Conservation (phyloP, 2,113 vertebrate species). For the Ageneiosus marmoratus region DNA sequence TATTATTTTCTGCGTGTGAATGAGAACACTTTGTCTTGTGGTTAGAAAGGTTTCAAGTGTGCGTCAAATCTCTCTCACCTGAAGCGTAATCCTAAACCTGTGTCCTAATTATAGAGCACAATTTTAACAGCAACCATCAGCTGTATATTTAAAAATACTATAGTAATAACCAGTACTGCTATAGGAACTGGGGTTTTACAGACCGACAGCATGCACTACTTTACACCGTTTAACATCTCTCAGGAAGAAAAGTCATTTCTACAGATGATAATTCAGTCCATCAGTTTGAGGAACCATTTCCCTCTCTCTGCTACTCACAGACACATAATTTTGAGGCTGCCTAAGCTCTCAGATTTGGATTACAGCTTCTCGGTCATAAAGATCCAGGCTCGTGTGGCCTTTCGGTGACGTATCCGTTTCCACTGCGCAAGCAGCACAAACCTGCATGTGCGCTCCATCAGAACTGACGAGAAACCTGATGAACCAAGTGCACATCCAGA, state of each 20-base stretch:
- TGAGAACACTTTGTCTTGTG: not conserved
- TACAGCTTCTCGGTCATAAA: conserved; percentile 22
- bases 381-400: not conserved
- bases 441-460: not conserved
- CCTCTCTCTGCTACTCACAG: not conserved
- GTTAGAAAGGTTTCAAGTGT: not conserved
- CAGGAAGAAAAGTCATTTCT: not conserved
- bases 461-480: not conserved
- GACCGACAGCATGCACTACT: not conserved
- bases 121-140: not conserved
- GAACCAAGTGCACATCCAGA: not conserved
- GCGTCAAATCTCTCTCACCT: not conserved
- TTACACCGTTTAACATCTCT: not conserved
- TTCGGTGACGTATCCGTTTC: conserved; percentile 19
- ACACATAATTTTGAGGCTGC: not conserved
- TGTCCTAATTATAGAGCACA: not conserved
- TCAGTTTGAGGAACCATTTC: not conserved
- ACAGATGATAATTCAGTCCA: not conserved
- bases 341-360: conserved; percentile 19
- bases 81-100: not conserved
- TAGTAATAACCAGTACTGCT: not conserved
- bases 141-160: not conserved
- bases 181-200: not conserved
- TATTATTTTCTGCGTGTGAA: too few relatives aligned
- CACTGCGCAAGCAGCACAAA: conserved; percentile 24